These are phyloP conservation scores for Myiotriccus ornatus DNA, from an alignment of 2,797 vertebrate species.

Conservation along the genomic window DNA sequence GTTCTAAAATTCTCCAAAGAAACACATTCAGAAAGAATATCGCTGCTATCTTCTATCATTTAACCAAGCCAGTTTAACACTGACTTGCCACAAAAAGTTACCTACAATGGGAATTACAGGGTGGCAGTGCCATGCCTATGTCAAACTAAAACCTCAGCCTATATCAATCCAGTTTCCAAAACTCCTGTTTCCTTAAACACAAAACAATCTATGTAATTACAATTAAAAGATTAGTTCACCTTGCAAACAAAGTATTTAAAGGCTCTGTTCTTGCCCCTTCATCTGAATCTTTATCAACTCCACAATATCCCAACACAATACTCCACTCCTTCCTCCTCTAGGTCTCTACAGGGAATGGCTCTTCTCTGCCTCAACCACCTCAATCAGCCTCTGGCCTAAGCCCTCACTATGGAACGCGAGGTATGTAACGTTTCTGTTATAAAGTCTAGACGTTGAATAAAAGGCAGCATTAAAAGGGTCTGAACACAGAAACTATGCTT, in stretches of 20 bases:
- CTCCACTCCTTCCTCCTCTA: neutral
- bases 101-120: neutral
- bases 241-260: neutral
- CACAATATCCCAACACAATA: neutral
- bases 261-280: neutral
- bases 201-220: neutral
- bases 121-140: neutral
- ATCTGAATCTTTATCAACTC: neutral
- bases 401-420: fast-evolving
- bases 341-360: neutral
- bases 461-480: neutral
- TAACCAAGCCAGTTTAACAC: neutral
- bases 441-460: neutral
- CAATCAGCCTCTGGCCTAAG: neutral
- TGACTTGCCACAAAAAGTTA: neutral
- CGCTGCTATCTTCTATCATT: neutral
- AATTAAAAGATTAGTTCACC: neutral
- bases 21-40: neutral
- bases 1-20: neutral
- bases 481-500: neutral
- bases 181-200: neutral
- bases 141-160: neutral
- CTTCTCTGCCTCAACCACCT: neutral
- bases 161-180: neutral
- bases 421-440: neutral